A percentile compares a stretch with the other conserved stretches of the same genome.
phyloP scores from a whole-genome alignment of 2,888 invertebrate genomes.

The Harpalus rubripes region DNA sequence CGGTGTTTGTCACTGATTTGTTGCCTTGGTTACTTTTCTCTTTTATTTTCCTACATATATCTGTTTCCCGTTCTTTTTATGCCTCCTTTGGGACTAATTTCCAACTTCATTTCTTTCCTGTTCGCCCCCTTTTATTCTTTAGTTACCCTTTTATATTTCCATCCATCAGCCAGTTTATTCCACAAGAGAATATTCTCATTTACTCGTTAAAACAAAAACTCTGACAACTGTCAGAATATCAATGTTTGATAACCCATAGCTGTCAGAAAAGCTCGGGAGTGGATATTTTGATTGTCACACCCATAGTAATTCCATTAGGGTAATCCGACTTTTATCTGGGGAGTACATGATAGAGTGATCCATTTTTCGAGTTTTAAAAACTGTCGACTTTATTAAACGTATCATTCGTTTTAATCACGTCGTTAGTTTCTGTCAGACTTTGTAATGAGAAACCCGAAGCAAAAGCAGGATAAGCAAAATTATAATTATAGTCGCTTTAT shows the following conservation, averaged over 20 bases:
- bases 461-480: constrained; percentile 47
- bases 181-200: constrained; percentile 35
- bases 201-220: constrained; percentile 27
- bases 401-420: constrained; percentile 45
- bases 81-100: constrained; percentile 51
- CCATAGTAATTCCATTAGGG: constrained; percentile 31
- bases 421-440: constrained; percentile 43
- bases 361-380: constrained; percentile 36
- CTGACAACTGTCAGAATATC: constrained; percentile 25
- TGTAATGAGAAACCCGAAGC: constrained; percentile 15
- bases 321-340: constrained; percentile 42
- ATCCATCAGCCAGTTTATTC: constrained; percentile 42
- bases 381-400: constrained; percentile 37
- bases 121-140: constrained; percentile 47
- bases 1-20: constrained; percentile 18
- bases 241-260: constrained; percentile 10
- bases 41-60: constrained; percentile 50
- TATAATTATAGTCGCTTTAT: constrained; percentile 35
- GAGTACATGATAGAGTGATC: constrained; percentile 23
- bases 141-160: constrained; percentile 60
- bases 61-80: constrained; percentile 46
- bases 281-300: constrained; percentile 25
- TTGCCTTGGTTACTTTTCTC: constrained; percentile 18
- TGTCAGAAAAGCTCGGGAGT: constrained; percentile 1
- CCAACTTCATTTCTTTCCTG: constrained; percentile 46